These are phyloP conservation scores for Aurelia coerulea DNA, from an alignment of 30 jellyfish, hydroid and myxozoan species.

Conservation along the genomic window DNA sequence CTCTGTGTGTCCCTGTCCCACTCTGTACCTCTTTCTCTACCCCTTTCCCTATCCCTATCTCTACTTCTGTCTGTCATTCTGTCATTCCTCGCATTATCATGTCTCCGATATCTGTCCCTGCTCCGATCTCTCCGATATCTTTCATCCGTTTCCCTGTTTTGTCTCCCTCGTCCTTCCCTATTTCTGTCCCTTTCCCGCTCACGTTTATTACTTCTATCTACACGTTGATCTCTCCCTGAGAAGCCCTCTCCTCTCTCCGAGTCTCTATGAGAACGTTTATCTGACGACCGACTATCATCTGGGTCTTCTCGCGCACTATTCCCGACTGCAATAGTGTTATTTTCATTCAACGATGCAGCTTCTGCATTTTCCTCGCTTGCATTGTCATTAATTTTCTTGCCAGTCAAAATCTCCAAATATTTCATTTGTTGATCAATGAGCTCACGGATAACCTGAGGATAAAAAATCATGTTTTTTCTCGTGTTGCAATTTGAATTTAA, in stretches of 20 bases:
- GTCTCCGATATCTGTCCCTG: background rate
- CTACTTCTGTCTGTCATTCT: constrained; percentile 5
- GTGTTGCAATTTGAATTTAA: too few species aligned
- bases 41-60: constrained; percentile 9
- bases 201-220: background rate
- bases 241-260: background rate
- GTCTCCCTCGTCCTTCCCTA: constrained; percentile 12
- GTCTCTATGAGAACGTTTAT: background rate
- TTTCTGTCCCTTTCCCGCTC: constrained; percentile 21
- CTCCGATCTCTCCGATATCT: constrained; percentile 8
- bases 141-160: constrained; percentile 1
- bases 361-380: constrained; percentile 18
- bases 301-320: background rate
- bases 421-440: constrained; percentile 92
- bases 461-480: background rate
- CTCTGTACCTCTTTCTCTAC: constrained; percentile 4
- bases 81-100: constrained; percentile 8
- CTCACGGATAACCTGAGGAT: constrained; percentile 75
- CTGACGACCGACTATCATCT: background rate
- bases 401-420: constrained; percentile 63
- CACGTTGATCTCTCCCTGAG: background rate
- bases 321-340: too few species aligned
- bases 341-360: background rate
- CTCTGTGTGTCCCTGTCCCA: background rate
- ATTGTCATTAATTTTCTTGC: constrained; percentile 2